These are phyloP conservation scores for Habroteleia sp. DNA, from an alignment of 2,888 invertebrate genomes.

Conservation along the genomic window DNA sequence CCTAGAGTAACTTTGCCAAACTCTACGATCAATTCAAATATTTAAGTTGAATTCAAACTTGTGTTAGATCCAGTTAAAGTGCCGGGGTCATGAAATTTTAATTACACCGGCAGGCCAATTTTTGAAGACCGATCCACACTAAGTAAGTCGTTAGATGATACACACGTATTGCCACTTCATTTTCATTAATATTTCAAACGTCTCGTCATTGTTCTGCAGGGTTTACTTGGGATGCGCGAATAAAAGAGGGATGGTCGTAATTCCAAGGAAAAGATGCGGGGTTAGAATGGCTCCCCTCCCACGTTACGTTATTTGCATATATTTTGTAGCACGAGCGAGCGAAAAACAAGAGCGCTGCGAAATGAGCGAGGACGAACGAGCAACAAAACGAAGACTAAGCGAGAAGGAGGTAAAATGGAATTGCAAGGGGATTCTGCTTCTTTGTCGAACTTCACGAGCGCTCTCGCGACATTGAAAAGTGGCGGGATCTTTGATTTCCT, in stretches of 20 bases:
- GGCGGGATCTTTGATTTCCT: slow-evolving; percentile 34
- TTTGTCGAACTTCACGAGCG: background rate
- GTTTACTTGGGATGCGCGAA: slow-evolving; percentile 22
- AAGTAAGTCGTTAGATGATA: slow-evolving; percentile 41
- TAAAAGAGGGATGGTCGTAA: slow-evolving; percentile 48
- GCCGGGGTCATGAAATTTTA: slow-evolving; percentile 10
- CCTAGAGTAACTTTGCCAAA: slow-evolving; percentile 1
- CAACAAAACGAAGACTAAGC: slow-evolving; percentile 9
- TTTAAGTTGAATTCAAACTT: slow-evolving; percentile 26
- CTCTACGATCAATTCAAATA: slow-evolving; percentile 29
- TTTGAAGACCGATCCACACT: background rate
- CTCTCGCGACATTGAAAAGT: slow-evolving; percentile 32
- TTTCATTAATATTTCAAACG: slow-evolving; percentile 55
- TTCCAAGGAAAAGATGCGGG: slow-evolving; percentile 34
- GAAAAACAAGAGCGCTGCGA: slow-evolving; percentile 45
- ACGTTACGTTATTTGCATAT: slow-evolving; percentile 55
- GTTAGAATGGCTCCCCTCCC: slow-evolving; percentile 11
- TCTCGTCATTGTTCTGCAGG: slow-evolving; percentile 43
- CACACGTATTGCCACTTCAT: slow-evolving; percentile 45
- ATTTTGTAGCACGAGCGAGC: slow-evolving; percentile 41
- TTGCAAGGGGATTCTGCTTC: slow-evolving; percentile 28
- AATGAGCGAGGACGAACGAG: slow-evolving; percentile 21
- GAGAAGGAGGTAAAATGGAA: slow-evolving; percentile 24
- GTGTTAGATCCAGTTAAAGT: slow-evolving; percentile 1
- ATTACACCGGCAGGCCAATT: slow-evolving; percentile 7